Conservation (phyloP, 2,113 vertebrate genomes). For the Panthera tigris region DNA sequence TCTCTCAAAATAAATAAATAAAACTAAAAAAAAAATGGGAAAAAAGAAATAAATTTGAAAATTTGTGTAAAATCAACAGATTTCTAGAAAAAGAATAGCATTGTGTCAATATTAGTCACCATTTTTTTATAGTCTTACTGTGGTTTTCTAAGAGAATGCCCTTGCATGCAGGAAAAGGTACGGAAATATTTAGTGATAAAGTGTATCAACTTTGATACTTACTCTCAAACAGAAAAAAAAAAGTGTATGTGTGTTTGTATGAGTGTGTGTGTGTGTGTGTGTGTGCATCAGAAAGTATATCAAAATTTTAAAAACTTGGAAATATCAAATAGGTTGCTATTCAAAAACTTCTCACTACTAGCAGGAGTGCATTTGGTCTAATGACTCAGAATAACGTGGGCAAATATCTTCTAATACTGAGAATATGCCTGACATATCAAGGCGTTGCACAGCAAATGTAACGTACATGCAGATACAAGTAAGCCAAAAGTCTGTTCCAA, state of each 20-base stretch:
- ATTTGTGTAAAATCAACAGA: background rate
- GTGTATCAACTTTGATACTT: accelerated
- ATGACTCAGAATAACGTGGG: background rate
- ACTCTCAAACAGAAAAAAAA: background rate
- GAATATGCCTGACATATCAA: background rate
- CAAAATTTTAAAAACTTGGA: background rate
- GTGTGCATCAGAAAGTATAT: background rate
- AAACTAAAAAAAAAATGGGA: too few species aligned
- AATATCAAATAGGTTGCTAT: background rate
- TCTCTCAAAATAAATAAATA: too few species aligned
- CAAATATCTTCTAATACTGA: background rate
- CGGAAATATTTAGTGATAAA: background rate
- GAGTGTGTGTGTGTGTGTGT: background rate
- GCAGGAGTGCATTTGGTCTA: background rate
- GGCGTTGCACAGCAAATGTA: background rate
- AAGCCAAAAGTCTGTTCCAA: background rate
- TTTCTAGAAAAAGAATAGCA: background rate
- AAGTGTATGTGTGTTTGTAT: too few species aligned
- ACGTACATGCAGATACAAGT: background rate
- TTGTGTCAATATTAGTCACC: background rate
- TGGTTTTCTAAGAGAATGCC: background rate
- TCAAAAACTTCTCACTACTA: background rate
- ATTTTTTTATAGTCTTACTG: background rate
- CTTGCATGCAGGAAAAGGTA: background rate
- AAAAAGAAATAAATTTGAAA: background rate